Evolutionary conservation across 92 coral and sea anemone genomes (phyloP).

Genomic region (Zoanthus solanderi): DNA sequence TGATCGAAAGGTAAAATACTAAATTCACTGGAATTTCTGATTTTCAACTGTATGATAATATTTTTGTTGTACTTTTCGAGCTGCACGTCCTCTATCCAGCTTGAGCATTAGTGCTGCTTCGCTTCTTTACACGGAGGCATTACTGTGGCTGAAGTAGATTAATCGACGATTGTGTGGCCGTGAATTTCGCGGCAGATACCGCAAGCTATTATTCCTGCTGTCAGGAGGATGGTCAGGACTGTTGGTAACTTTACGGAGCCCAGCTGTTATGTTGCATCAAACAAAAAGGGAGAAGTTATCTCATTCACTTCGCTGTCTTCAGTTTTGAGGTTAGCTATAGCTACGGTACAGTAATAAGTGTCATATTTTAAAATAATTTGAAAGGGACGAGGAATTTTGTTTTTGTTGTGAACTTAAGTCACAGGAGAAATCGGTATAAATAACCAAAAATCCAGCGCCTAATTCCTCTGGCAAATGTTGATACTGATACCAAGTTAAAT

Average conservation of each 20-base stretch:
- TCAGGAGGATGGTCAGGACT: conserved; percentile 27
- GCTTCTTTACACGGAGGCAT: conserved; percentile 15
- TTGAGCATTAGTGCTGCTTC: conserved; percentile 37
- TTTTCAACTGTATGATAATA: not conserved
- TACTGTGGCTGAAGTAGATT: conserved; percentile 17
- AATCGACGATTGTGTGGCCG: conserved; percentile 30
- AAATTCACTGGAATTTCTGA: not conserved
- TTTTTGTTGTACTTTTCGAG: not conserved
- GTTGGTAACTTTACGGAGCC: conserved; percentile 30
- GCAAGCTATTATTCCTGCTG: conserved; percentile 6
- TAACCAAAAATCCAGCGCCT: too few species aligned
- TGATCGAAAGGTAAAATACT: conserved; percentile 37
- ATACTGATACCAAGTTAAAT: too few species aligned
- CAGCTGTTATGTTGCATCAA: conserved; percentile 4
- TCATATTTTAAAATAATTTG: not conserved
- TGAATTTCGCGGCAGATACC: conserved; percentile 31
- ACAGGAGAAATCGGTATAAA: too few species aligned
- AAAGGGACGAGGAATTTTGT: not conserved
- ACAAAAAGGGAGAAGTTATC: conserved; percentile 29
- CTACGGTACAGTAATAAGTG: not conserved
- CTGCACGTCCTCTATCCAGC: conserved; percentile 33
- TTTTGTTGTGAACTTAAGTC: not conserved
- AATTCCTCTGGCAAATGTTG: too few species aligned
- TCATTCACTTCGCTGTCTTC: not conserved
- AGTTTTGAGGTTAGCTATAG: not conserved